Evolutionary conservation across 2,888 invertebrate species (phyloP).

Genomic region (Aphodius granarius): DNA sequence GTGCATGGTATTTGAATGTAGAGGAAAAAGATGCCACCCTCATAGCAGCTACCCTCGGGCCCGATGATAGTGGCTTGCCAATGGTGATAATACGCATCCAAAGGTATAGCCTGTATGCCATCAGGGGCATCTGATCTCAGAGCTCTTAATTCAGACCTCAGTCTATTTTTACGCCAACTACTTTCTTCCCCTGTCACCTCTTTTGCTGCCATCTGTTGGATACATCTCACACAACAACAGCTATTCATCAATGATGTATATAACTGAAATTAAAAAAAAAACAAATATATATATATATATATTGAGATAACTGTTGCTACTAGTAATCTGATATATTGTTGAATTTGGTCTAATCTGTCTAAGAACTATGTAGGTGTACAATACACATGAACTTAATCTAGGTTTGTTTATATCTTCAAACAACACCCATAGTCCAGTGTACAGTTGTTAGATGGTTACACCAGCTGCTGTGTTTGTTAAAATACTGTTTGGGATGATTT

Average conservation of each 20-base stretch:
- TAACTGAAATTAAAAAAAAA: constrained; percentile 55
- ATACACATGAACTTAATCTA: no score
- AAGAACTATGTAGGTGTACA: no score
- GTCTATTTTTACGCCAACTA: constrained; percentile 79
- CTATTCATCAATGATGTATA: constrained; percentile 72
- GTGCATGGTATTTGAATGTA: constrained; percentile 86
- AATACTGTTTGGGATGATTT: neutral
- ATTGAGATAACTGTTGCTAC: no score
- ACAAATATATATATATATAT: neutral
- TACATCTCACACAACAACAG: constrained; percentile 83
- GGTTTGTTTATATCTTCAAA: no score
- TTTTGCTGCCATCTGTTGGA: constrained; percentile 81
- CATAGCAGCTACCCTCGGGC: constrained; percentile 90
- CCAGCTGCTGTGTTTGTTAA: no score
- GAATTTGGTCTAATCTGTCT: no score
- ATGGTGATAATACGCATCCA: constrained; percentile 81
- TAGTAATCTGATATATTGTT: no score
- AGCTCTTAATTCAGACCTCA: constrained; percentile 74
- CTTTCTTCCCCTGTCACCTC: constrained; percentile 72
- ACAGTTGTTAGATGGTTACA: no score
- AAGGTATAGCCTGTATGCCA: constrained; percentile 79
- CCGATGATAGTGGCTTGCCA: constrained; percentile 95
- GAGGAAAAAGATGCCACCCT: constrained; percentile 89
- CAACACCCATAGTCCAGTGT: neutral
- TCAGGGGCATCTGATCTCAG: constrained; percentile 79